A percentile compares a stretch with the other conserved stretches of the same genome.
phyloP scores from a whole-genome alignment of 2,797 vertebrate species.

The Gallinago stenura region DNA sequence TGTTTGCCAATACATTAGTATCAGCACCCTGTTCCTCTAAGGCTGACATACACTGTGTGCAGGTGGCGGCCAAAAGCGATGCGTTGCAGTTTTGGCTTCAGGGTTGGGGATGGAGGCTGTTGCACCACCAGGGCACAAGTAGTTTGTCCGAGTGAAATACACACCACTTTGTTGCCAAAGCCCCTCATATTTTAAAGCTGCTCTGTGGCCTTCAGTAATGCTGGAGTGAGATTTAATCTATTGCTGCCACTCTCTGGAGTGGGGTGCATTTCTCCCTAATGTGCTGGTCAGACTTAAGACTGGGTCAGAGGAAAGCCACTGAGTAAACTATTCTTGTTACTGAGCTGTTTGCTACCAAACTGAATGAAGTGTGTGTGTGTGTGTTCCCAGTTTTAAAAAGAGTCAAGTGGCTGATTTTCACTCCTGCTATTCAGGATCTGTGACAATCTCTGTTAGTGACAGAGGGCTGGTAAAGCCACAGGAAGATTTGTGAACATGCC shows the following conservation, averaged over 20 bases:
- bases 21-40: background rate
- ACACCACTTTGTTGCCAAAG: background rate
- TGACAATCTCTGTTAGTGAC: background rate
- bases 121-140: accelerated
- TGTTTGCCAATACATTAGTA: background rate
- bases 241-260: accelerated
- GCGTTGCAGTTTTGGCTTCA: accelerated
- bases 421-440: background rate
- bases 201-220: background rate
- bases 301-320: background rate
- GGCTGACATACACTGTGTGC: background rate
- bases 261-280: background rate
- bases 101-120: accelerated
- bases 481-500: background rate
- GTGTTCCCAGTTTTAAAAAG: background rate
- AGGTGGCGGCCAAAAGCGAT: accelerated
- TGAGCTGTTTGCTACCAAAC: background rate
- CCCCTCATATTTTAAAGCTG: background rate
- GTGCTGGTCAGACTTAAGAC: background rate
- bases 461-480: background rate
- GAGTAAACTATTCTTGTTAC: background rate
- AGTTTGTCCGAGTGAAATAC: accelerated
- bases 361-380: background rate
- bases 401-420: background rate
- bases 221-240: background rate